phyloP scores from a whole-genome alignment of 1,140 invertebrate species.

The Drosophila parvula region DNA sequence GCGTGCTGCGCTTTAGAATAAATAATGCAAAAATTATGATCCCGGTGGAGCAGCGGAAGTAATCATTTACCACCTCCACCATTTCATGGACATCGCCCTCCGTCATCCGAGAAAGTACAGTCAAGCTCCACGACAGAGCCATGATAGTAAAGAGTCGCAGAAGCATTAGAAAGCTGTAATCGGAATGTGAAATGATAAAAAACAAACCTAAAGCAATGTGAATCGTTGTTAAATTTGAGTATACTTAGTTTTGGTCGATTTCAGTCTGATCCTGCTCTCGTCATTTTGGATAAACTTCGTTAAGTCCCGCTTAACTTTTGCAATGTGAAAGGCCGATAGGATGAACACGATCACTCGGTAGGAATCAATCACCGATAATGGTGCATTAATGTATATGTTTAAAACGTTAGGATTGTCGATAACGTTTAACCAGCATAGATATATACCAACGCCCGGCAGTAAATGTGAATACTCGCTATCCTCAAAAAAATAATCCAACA shows the following conservation, averaged over 20 bases:
- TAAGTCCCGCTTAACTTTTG: background rate
- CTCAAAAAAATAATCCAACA: background rate
- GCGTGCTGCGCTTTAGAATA: slow-evolving; percentile 1
- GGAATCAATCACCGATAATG: background rate
- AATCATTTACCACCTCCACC: accelerated
- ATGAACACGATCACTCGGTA: background rate
- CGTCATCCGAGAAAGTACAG: background rate
- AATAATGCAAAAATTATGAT: background rate
- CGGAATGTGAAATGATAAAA: background rate
- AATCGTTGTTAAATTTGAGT: background rate
- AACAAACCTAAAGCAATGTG: background rate
- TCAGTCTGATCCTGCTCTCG: background rate
- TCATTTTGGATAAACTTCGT: background rate
- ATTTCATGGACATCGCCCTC: background rate
- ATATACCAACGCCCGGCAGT: background rate
- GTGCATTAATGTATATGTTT: background rate
- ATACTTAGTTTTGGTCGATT: background rate
- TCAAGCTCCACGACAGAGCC: background rate
- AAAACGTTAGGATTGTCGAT: accelerated
- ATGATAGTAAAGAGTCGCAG: slow-evolving; percentile 4
- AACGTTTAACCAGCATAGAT: background rate
- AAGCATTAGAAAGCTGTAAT: slow-evolving; percentile 11
- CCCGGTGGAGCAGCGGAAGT: background rate
- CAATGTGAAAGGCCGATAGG: background rate
- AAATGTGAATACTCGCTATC: background rate